These are phyloP conservation scores for Alloplasta piceator DNA, from an alignment of 2,888 invertebrate genomes.

Conservation along the genomic window DNA sequence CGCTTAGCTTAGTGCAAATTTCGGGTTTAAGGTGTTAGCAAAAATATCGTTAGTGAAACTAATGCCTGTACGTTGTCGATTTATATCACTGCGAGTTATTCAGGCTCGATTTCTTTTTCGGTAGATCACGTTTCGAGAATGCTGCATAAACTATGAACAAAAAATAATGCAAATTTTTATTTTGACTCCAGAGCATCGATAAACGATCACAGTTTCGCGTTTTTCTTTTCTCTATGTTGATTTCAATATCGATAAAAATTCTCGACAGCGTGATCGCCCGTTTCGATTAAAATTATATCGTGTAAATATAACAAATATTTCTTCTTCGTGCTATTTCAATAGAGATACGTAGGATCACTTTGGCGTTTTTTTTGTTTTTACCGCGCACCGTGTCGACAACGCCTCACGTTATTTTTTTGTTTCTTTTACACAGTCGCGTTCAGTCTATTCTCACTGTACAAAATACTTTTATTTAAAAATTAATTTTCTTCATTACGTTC, in stretches of 20 bases:
- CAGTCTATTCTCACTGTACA: conserved; percentile 76
- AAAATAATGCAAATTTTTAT: conserved; percentile 34
- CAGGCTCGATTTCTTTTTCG: neutral
- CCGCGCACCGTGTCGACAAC: conserved; percentile 65
- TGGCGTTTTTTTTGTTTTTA: conserved; percentile 62
- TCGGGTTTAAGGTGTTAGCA: conserved; percentile 53
- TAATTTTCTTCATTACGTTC: conserved; percentile 60
- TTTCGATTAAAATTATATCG: conserved; percentile 48
- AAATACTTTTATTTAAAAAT: conserved; percentile 70
- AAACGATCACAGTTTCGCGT: neutral
- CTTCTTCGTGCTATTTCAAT: conserved; percentile 49
- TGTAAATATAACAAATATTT: conserved; percentile 39
- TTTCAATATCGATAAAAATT: conserved; percentile 11
- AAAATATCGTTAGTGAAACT: conserved; percentile 60
- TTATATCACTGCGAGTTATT: no score
- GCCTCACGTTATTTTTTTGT: conserved; percentile 36
- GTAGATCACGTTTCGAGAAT: conserved; percentile 41
- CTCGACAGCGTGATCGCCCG: conserved; percentile 35
- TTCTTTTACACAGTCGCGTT: conserved; percentile 48
- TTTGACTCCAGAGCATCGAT: neutral
- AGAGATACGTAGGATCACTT: conserved; percentile 69
- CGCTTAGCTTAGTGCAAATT: conserved; percentile 37
- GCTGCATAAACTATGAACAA: conserved; percentile 37
- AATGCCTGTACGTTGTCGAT: conserved; percentile 11
- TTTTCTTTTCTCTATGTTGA: neutral